phyloP scores from a whole-genome alignment of 2,113 vertebrate genomes.

The Cheilinus undulatus region DNA sequence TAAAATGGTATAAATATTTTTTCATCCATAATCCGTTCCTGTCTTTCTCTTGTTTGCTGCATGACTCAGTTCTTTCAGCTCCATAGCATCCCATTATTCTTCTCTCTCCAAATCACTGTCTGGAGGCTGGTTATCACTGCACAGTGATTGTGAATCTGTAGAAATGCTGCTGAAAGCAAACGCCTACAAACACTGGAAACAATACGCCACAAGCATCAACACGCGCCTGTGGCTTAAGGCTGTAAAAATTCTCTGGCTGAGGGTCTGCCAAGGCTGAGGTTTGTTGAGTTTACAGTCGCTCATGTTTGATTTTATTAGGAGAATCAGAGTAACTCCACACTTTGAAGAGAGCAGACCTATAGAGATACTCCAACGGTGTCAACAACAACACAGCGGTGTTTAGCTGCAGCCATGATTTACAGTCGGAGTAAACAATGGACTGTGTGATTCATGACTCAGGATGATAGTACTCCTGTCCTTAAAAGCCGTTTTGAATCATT shows the following conservation, averaged over 20 bases:
- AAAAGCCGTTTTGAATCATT: no score
- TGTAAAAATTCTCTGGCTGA: neutral
- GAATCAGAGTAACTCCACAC: neutral
- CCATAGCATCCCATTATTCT: constrained; percentile 7
- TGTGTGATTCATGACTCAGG: neutral
- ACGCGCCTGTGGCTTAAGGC: neutral
- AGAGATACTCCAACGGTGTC: no score
- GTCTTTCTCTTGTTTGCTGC: no score
- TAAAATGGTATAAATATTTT: neutral
- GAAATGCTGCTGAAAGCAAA: constrained; percentile 9
- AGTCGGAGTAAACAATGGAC: neutral
- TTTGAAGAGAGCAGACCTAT: constrained; percentile 11
- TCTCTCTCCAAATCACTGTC: neutral
- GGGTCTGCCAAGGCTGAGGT: neutral
- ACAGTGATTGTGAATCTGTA: constrained; percentile 11
- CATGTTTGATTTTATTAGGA: neutral
- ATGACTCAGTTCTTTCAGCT: no score
- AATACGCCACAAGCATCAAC: neutral
- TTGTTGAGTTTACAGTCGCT: neutral
- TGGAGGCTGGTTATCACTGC: neutral
- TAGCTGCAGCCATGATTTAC: constrained; percentile 8
- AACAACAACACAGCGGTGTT: neutral
- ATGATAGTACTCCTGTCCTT: no score
- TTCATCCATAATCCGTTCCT: no score
- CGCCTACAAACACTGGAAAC: constrained; percentile 10